phyloP scores from a whole-genome alignment of 1,140 invertebrate species.

The Diorhabda elongata region DNA sequence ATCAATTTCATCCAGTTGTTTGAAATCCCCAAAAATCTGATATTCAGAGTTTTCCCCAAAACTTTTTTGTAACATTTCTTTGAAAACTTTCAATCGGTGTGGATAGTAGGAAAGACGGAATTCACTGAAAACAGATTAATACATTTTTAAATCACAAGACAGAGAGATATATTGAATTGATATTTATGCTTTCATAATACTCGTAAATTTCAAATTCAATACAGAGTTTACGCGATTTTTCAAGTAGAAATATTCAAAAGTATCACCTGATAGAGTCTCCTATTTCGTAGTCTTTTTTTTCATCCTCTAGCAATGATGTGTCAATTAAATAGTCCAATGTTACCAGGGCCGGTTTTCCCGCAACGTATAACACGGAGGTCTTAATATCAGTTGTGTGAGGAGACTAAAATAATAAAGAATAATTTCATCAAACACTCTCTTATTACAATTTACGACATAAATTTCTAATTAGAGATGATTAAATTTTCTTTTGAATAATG shows the following conservation, averaged over 20 bases:
- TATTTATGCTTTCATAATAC: too few species aligned
- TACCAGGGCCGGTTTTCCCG: conserved; percentile 67
- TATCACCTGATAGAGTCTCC: conserved; percentile 36
- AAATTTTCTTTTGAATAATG: too few species aligned
- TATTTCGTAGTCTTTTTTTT: conserved; percentile 26
- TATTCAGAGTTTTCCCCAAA: conserved; percentile 66
- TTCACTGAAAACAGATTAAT: conserved; percentile 55
- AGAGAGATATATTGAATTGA: too few species aligned
- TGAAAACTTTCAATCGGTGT: conserved; percentile 69
- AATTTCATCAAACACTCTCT: not conserved
- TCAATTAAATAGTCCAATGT: conserved; percentile 76
- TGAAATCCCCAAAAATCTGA: conserved; percentile 76
- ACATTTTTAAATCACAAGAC: not conserved
- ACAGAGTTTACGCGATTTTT: too few species aligned
- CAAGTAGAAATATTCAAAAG: not conserved
- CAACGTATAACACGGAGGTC: conserved; percentile 73
- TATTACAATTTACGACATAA: not conserved
- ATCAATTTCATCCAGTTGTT: conserved; percentile 58
- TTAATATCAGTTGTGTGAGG: conserved; percentile 74
- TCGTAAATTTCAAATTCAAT: too few species aligned
- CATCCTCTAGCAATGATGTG: conserved; percentile 33
- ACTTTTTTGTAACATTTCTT: conserved; percentile 62
- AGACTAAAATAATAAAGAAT: conserved; percentile 38
- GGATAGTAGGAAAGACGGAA: conserved; percentile 85
- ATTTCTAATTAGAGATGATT: not conserved